Evolutionary conservation across 2,797 vertebrate species (phyloP).

Genomic region (Danio jaintianensis): DNA sequence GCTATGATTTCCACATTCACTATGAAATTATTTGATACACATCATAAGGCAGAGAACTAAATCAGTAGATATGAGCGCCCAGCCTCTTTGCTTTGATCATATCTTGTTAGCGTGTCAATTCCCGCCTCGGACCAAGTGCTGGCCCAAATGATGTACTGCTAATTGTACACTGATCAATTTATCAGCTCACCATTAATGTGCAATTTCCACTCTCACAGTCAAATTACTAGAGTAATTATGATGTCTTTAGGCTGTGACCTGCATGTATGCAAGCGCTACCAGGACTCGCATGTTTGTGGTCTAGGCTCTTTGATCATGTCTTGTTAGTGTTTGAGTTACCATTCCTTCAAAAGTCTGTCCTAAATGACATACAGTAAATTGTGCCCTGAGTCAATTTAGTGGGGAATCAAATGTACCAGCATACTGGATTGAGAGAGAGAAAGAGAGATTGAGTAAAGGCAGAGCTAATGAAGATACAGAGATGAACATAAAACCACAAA

Average conservation of each 20-base stretch:
- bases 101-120: conserved; percentile 55
- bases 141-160: conserved; percentile 40
- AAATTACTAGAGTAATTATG: conserved; percentile 40
- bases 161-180: conserved; percentile 35
- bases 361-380: conserved; percentile 47
- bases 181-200: conserved; percentile 38
- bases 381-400: conserved; percentile 51
- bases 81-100: conserved; percentile 62
- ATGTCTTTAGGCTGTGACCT: conserved; percentile 8
- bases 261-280: not conserved
- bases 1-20: conserved; percentile 12
- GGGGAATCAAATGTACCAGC: conserved; percentile 43
- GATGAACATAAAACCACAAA: conserved; percentile 13
- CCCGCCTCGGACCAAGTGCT: conserved; percentile 16
- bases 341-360: conserved; percentile 34
- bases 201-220: conserved; percentile 24
- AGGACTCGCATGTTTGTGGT: not conserved
- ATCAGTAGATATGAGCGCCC: not conserved
- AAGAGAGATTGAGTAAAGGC: conserved; percentile 9
- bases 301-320: conserved; percentile 46
- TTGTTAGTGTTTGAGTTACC: conserved; percentile 40
- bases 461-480: conserved; percentile 40
- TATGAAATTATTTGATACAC: conserved; percentile 19
- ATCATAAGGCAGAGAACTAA: conserved; percentile 30
- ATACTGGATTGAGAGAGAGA: conserved; percentile 50